phyloP scores from a whole-genome alignment of 2,888 invertebrate species.

The Drosophila cracens region DNA sequence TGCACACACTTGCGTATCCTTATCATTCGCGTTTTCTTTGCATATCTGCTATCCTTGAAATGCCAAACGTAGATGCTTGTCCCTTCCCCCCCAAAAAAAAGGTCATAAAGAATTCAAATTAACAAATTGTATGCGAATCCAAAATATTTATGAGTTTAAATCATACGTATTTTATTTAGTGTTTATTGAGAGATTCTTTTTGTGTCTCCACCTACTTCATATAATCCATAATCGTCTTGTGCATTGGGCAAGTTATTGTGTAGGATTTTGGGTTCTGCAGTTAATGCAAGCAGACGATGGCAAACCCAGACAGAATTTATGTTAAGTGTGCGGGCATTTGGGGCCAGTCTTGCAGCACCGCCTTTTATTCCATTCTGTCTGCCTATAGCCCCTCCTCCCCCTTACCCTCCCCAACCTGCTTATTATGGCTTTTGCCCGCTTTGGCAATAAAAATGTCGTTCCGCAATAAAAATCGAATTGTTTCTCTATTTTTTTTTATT shows the following conservation, averaged over 20 bases:
- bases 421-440: conserved; percentile 13
- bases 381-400: not conserved
- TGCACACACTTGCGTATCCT: conserved; percentile 1
- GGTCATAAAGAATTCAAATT: conserved; percentile 38
- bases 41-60: conserved; percentile 38
- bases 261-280: conserved; percentile 38
- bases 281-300: conserved; percentile 52
- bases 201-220: conserved; percentile 7
- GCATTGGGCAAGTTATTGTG: conserved; percentile 64
- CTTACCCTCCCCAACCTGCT: not conserved
- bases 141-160: conserved; percentile 1
- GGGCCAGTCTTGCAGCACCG: conserved; percentile 18
- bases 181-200: conserved; percentile 4
- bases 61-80: conserved; percentile 14
- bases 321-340: conserved; percentile 59
- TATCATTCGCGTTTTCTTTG: conserved; percentile 21
- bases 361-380: not conserved
- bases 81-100: not conserved
- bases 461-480: conserved; percentile 61
- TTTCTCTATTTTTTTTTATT: conserved; percentile 33
- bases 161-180: conserved; percentile 47
- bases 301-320: conserved; percentile 56
- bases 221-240: conserved; percentile 55
- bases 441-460: conserved; percentile 66
- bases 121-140: conserved; percentile 54